Evolutionary conservation across 2,888 invertebrate genomes (phyloP).

Genomic region (Limnephilus lunatus): DNA sequence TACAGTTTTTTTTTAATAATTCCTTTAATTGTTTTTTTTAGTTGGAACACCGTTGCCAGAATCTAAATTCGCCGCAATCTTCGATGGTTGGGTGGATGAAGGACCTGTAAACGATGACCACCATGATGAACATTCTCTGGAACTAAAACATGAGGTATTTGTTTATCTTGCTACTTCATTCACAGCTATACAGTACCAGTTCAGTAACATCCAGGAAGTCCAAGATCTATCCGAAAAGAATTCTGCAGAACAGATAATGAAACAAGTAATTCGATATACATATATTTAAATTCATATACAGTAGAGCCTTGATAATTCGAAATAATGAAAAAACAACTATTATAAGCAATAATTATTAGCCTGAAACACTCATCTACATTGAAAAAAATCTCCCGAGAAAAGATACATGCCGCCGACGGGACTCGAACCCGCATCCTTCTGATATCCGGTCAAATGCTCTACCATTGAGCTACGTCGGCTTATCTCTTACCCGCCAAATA

Average conservation of each 20-base stretch:
- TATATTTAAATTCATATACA: too few relatives aligned
- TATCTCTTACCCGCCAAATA: too few relatives aligned
- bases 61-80: slow-evolving; percentile 84
- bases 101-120: slow-evolving; percentile 75
- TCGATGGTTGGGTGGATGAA: slow-evolving; percentile 89
- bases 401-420: too few relatives aligned
- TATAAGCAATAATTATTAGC: too few relatives aligned
- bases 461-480: too few relatives aligned
- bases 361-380: too few relatives aligned
- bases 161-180: not conserved
- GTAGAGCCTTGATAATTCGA: too few relatives aligned
- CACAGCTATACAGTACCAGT: not conserved
- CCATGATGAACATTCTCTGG: slow-evolving; percentile 77
- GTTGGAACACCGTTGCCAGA: slow-evolving; percentile 80
- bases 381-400: too few relatives aligned
- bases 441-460: too few relatives aligned
- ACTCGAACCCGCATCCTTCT: too few relatives aligned
- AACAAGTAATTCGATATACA: not conserved
- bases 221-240: not conserved
- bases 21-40: slow-evolving; percentile 67
- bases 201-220: not conserved
- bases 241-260: not conserved
- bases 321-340: too few relatives aligned
- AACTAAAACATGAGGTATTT: slow-evolving; percentile 74
- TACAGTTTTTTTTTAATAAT: not conserved